Evolutionary conservation across 2,797 vertebrate species (phyloP), one percentile per base, ranked within the genome.

Genomic region (Sparus aurata): DNA sequence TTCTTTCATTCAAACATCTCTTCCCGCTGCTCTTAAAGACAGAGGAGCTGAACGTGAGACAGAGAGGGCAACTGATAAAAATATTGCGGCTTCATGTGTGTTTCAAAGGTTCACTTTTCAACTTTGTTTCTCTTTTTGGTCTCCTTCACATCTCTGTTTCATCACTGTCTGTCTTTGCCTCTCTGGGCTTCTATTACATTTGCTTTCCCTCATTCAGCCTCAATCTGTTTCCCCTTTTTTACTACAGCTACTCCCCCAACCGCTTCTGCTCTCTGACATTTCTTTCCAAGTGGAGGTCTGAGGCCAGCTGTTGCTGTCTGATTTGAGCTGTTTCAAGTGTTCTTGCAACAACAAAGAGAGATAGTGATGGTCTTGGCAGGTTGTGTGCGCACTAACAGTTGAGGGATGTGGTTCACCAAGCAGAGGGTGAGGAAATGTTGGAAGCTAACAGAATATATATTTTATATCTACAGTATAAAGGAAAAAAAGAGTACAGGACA

Each of bases 221-320:
- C 73, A 54, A 58, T 67, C 65, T 75, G 63, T 27, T 34, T 58
- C 68, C 43, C 79, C 60, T 82, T 87, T 34, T 84, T 55, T 69
- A 69, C 55, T 18, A 11, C 81, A 69, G 41, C 65, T 25, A 8
- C 73, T 38, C 27, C 53, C 25, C 67, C 46, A 38, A 20, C 60
- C 34, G n/a, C n/a, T 49, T 57, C 46, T 75, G 45, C 67, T 74
- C 71, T 78, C 38, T 73, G 75, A 74, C 59, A 54, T 69, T 49
- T 45, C 45, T 71, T 58, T 52, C 43, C 27, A 65, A 74, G 62
- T 63, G 18, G 59, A 75, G 80, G 79, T 92, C 80, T 74, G 72
- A 84, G 86, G 79, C 77, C 84, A 88, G 84, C 83, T 88, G 89
- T 81, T 86, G 52, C 77, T 25, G 77, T 84, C 85, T 87, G 84